These are phyloP conservation scores for Manacus vitellinus DNA, from an alignment of 2,113 vertebrate species.

Conservation along the genomic window DNA sequence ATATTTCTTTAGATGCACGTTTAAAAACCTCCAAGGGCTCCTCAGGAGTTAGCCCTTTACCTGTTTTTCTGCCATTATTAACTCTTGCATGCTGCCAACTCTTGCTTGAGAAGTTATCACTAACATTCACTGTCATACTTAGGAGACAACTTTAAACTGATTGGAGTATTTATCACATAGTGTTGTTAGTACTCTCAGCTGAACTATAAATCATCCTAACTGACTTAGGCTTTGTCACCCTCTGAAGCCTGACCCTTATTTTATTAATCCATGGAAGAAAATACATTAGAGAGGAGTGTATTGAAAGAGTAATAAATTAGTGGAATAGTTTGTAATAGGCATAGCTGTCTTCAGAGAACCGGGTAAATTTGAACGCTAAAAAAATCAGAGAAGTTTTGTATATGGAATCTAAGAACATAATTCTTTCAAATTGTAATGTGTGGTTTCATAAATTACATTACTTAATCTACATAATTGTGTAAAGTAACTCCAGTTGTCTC, in stretches of 20 bases:
- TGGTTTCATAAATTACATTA: background rate
- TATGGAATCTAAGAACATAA: background rate
- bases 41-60: background rate
- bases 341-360: background rate
- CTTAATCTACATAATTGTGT: background rate
- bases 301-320: slow-evolving; percentile 55
- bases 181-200: background rate
- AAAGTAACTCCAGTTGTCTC: background rate
- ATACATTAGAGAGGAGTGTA: slow-evolving; percentile 34
- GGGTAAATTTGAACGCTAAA: background rate
- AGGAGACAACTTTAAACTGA: slow-evolving; percentile 22
- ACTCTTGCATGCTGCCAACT: background rate
- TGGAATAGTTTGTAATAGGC: slow-evolving; percentile 14
- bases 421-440: background rate
- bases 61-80: background rate
- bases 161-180: slow-evolving; percentile 50
- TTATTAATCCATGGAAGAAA: slow-evolving; percentile 56
- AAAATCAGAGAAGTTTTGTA: background rate
- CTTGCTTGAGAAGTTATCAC: background rate
- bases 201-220: slow-evolving; percentile 51
- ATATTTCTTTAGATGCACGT: background rate
- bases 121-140: background rate
- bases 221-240: slow-evolving; percentile 36
- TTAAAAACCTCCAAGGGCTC: background rate
- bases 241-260: slow-evolving; percentile 43